A percentile compares a stretch with the other conserved stretches of the same genome.
Evolutionary conservation across 2,888 invertebrate genomes (phyloP).

Genomic region (Dasypogon diadema): DNA sequence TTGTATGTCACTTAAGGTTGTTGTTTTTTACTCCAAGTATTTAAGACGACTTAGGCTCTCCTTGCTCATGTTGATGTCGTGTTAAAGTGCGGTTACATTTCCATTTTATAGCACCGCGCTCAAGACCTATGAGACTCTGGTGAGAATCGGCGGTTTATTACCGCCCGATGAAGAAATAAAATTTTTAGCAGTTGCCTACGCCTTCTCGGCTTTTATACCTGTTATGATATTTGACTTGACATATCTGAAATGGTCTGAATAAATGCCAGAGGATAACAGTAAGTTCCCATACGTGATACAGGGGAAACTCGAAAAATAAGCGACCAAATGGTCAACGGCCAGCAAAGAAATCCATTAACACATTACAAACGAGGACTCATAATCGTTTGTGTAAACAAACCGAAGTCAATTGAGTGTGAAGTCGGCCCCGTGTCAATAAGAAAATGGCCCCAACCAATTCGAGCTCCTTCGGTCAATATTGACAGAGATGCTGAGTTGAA

Average conservation of each 20-base stretch:
- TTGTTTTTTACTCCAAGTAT: slow-evolving; percentile 19
- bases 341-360: slow-evolving; percentile 33
- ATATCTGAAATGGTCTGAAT: slow-evolving; percentile 26
- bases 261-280: neutral
- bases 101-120: slow-evolving; percentile 35
- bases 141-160: slow-evolving; percentile 41
- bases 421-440: slow-evolving; percentile 37
- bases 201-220: neutral
- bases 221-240: slow-evolving; percentile 30
- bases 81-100: slow-evolving; percentile 40
- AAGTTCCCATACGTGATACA: slow-evolving; percentile 1
- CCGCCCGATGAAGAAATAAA: slow-evolving; percentile 44
- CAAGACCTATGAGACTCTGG: slow-evolving; percentile 32
- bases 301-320: slow-evolving; percentile 14
- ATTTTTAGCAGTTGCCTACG: neutral
- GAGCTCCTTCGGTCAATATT: slow-evolving; percentile 19
- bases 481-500: slow-evolving; percentile 38
- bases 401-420: slow-evolving; percentile 48
- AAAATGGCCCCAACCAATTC: slow-evolving; percentile 27
- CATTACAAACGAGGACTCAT: slow-evolving; percentile 42
- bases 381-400: slow-evolving; percentile 33
- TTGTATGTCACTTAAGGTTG: slow-evolving; percentile 44
- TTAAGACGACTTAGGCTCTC: slow-evolving; percentile 28
- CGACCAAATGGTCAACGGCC: slow-evolving; percentile 45
- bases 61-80: slow-evolving; percentile 36